Percentiles rank a stretch among this genome's conserved stretches.
phyloP scores from a whole-genome alignment of 92 coral and sea anemone genomes.

The Bergia sp. region DNA sequence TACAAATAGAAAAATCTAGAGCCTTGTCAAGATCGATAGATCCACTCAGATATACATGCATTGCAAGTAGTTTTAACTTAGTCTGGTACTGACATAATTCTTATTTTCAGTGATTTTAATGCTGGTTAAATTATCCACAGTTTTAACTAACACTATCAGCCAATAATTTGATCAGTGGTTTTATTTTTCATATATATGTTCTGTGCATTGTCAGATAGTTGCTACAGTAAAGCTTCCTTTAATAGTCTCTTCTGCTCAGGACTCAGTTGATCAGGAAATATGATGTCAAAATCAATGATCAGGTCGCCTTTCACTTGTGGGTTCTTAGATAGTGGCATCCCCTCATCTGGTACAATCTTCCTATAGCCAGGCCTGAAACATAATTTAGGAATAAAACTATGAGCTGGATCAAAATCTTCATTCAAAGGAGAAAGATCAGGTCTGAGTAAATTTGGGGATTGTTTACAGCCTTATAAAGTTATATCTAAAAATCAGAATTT shows the following conservation, averaged over 20 bases:
- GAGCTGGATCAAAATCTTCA: background rate
- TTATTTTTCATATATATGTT: background rate
- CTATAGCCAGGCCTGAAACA: conserved; percentile 85
- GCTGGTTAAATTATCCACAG: background rate
- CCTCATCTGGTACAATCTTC: conserved; percentile 90
- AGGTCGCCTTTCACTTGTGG: conserved; percentile 85
- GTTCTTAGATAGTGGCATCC: conserved; percentile 92
- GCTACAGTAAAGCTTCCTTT: conserved; percentile 86
- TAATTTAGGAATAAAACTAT: too few species aligned
- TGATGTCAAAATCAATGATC: conserved; percentile 88
- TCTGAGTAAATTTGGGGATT: too few species aligned
- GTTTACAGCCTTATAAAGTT: too few species aligned
- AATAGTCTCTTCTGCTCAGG: conserved; percentile 96
- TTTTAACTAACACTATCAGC: background rate
- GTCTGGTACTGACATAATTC: background rate
- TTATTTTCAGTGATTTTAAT: background rate
- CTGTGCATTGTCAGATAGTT: background rate
- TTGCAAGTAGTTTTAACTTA: too few species aligned
- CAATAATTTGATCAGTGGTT: background rate
- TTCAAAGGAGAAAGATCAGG: background rate
- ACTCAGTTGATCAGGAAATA: conserved; percentile 89
- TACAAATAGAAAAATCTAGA: background rate
- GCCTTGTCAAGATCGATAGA: background rate
- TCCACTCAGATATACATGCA: too few species aligned
- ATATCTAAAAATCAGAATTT: too few species aligned